Percentiles rank a stretch among this genome's conserved stretches.
Conservation (phyloP, 2,888 invertebrate species). For the Philereme transversata region DNA sequence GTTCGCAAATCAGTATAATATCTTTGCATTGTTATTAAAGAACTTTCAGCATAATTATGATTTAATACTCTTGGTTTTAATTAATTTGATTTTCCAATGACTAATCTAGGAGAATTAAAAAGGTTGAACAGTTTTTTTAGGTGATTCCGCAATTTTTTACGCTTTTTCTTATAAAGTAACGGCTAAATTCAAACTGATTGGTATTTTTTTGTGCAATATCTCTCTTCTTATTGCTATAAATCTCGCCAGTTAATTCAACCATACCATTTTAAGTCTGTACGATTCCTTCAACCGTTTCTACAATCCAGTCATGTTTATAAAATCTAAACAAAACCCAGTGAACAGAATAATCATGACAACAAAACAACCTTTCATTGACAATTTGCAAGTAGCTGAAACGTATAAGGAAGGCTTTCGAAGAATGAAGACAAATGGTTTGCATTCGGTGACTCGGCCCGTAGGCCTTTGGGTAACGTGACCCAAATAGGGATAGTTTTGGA, state of each 20-base stretch:
- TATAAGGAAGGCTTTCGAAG: constrained; percentile 36
- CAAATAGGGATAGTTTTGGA: constrained; percentile 10
- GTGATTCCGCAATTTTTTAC: background rate
- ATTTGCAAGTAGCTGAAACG: constrained; percentile 30
- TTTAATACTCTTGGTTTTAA: constrained; percentile 24
- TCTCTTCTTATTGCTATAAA: too few relatives aligned
- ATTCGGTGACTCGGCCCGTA: constrained; percentile 13
- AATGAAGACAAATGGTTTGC: constrained; percentile 40
- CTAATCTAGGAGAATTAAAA: constrained; percentile 7
- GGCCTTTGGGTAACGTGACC: constrained; percentile 24
- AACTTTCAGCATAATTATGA: constrained; percentile 27
- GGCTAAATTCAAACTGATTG: too few relatives aligned
- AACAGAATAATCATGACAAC: constrained; percentile 25
- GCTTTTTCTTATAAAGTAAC: too few relatives aligned
- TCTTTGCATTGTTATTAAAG: constrained; percentile 26
- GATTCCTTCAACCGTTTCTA: too few relatives aligned
- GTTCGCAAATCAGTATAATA: constrained; percentile 18
- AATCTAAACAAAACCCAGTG: background rate
- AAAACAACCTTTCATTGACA: constrained; percentile 34
- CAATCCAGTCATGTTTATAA: background rate
- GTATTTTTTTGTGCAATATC: too few relatives aligned
- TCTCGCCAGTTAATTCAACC: too few relatives aligned
- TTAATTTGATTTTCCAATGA: constrained; percentile 18
- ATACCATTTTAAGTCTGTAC: too few relatives aligned
- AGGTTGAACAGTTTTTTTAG: constrained; percentile 2